Evolutionary conservation across 2,113 vertebrate genomes (phyloP), one percentile per base, ranked within the genome.

Genomic region (Ciconia boyciana): DNA sequence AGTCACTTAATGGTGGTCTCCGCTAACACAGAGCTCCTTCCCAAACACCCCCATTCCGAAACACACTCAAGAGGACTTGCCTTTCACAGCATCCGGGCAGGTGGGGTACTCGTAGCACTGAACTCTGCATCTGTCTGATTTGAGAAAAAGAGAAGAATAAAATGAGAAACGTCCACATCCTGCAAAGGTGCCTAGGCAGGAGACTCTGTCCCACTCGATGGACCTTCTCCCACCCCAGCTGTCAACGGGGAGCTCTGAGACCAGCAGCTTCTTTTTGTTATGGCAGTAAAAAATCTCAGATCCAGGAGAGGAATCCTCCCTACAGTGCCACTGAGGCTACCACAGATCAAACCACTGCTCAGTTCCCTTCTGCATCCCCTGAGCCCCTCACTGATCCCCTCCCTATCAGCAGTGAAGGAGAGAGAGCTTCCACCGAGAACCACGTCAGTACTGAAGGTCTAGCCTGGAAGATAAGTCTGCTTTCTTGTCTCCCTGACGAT

Each of bases 111-210:
- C 39, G n/a, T 75, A 89, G 84, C 93, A 95, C 71, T 36, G 61
- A 66, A 13, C 5, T 76, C 52, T 89, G 93, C 91, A 93, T 43
- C 71, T 70, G 66, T 96, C 95, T 96, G 93, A 1, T 21, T 39
- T 2, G 51, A 41, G 61, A 16, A 82, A 34, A 34, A 13, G 41
- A 57, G 19, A 51, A 80, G 32, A 44, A 28, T 1, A 4, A 62
- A 13, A 8, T 72, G 16, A 91, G 54, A 32, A 64, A n/a, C 1
- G 1, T 24, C 32, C n/a, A 4, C 4, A 0, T 21, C 10, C 26
- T 21, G 10, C 3, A 3, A 18, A 34, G 44, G 13, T 9, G 51
- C 26, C 46, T 1, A 0, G 4, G 3, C 17, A 9, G 11, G 41
- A 66, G 70, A 3, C 17, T n/a, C 72, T 36, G 41, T 80, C 44